Base-by-base conservation (phyloP, 2,113 vertebrate species). In the Leucopsar rothschildi region DNA sequence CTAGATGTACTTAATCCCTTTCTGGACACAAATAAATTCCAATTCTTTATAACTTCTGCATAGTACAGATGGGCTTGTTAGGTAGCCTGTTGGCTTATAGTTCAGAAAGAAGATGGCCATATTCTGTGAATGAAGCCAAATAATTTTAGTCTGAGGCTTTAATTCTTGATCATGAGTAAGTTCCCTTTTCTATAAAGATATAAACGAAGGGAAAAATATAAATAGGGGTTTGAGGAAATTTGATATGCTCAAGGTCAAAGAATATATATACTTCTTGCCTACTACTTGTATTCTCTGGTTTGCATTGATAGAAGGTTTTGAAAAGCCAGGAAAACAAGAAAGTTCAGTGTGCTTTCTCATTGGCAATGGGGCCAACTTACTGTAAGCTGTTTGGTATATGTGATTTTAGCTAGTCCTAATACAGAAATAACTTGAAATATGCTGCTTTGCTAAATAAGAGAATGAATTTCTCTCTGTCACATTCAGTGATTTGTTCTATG, bases 191-290 rank as follows among this genome's bases (percentile, higher is more conserved):
- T 42, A 0, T 88, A 22, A 42, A 59, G 35, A 20, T 16, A 12
- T 15, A 75, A 83, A 33, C 22, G 42, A 83, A 89, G 37, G 35
- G 6, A 33, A 63, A 71, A 92, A 90, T 86, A 77, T 33, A 86
- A 73, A 86, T n/a, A 90, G 59, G 29, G 37, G 35, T 33, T 23
- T 60, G 55, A 84, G 63, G 42, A 86, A 49, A 75, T 35, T 22
- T 66, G 15, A 50, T 84, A 42, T 6, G 8, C 18, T 68, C 6
- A 49, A 53, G 68, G 80, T 29, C n/a, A 56, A 31, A 83, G 47
- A 77, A 69, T 76, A 82, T 69, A 59, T 24, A 47, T 81, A 4
- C 37, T 40, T 13, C 39, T 40, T 40, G 39, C 39, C 39, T 40
- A 40, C 12, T 80, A 1, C 17, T 90, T 77, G 17, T 69, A 11